Evolutionary conservation across 2,113 vertebrate genomes (phyloP).

Genomic region (Saguinus imperator): DNA sequence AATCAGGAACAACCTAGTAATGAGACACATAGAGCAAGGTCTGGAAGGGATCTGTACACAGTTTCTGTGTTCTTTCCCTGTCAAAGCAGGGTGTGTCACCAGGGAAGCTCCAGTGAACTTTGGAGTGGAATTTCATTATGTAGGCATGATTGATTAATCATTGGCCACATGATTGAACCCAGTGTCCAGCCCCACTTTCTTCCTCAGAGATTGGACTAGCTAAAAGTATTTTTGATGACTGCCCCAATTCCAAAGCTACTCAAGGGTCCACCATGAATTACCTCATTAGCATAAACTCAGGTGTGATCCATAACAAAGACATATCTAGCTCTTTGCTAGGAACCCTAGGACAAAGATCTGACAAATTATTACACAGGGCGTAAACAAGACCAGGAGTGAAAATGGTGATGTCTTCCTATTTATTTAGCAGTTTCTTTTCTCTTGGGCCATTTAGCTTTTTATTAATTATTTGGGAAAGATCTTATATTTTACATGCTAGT

Average conservation of each 20-base stretch:
- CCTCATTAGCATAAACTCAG: background rate
- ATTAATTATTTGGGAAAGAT: background rate
- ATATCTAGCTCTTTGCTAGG: background rate
- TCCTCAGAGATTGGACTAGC: background rate
- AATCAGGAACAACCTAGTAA: background rate
- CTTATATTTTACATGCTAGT: background rate
- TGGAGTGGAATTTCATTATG: background rate
- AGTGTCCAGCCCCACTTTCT: background rate
- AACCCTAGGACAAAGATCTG: background rate
- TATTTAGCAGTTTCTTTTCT: background rate
- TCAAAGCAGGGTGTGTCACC: background rate
- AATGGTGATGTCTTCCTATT: background rate
- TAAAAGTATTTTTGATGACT: background rate
- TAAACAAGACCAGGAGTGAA: no score
- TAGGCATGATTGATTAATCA: background rate
- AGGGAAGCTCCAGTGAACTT: background rate
- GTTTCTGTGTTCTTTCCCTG: background rate
- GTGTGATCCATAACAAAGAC: background rate
- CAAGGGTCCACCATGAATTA: background rate
- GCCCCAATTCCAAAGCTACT: background rate
- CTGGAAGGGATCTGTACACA: background rate
- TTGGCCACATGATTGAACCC: background rate
- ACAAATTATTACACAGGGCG: background rate
- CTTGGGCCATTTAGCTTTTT: background rate
- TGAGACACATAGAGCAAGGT: background rate